These are phyloP conservation scores for Heterohyrax brucei DNA, from an alignment of 2,797 vertebrate genomes.

Conservation along the genomic window DNA sequence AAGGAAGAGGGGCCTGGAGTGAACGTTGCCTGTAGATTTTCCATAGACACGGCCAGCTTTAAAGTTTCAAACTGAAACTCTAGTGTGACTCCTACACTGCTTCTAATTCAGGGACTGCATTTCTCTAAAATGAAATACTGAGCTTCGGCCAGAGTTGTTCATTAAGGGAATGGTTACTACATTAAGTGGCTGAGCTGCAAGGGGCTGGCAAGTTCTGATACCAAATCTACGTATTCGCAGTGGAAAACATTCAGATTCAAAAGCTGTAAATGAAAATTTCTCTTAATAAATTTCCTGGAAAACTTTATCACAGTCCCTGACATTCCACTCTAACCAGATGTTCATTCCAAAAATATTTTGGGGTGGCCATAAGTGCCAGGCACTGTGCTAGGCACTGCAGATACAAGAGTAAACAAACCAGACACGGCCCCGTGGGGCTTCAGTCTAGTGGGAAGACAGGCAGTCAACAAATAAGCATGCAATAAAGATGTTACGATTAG, in stretches of 20 bases:
- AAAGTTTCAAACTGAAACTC: background rate
- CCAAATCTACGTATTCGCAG: background rate
- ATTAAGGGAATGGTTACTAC: background rate
- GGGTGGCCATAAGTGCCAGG: background rate
- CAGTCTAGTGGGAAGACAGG: background rate
- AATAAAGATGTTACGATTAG: too few relatives aligned
- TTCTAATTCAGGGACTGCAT: background rate
- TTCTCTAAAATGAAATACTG: background rate
- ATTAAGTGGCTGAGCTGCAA: background rate
- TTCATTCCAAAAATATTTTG: background rate
- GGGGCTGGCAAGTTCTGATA: constrained; percentile 33
- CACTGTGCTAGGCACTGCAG: too few relatives aligned
- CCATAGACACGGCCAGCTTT: background rate
- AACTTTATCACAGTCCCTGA: background rate
- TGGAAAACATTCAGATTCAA: constrained; percentile 13
- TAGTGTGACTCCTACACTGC: background rate
- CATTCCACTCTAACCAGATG: background rate
- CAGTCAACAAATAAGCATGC: background rate
- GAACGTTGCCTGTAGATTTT: background rate
- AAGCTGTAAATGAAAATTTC: constrained; percentile 16
- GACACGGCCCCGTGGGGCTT: too few relatives aligned
- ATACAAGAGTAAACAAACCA: background rate
- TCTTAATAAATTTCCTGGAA: background rate
- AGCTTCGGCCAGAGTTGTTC: background rate
- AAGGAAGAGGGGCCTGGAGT: background rate